Base-by-base conservation (phyloP, 2,888 invertebrate species). In the Arrhopalites spinosus region DNA sequence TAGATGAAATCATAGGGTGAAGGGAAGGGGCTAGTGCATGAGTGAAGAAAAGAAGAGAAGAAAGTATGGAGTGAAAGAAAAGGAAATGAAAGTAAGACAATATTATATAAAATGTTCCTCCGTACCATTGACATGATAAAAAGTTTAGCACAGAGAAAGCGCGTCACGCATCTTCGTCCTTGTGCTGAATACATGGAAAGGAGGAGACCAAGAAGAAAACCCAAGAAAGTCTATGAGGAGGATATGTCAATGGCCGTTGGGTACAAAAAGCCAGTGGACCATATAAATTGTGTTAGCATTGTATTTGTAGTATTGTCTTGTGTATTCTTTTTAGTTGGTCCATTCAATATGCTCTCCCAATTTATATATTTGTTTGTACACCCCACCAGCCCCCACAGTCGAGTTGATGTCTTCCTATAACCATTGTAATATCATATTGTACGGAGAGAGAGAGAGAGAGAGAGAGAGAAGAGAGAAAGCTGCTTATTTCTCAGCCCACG, bases 401-500 rank as follows among this genome's bases (percentile, higher is more conserved):
- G n/a, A n/a, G n/a, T n/a, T n/a, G n/a, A 36, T 36, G 36, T 36
- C 36, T 36, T 36, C 5, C n/a, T n/a, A n/a, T n/a, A n/a, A n/a
- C n/a, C 36, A 36, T 36, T 36, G 36, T 36, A 36, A 36, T 36
- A 36, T 36, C 17, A 53, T 53, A 20, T 53, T 53, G 53, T 25
- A 27, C 13, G 25, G 20, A 5, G 13, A 13, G 59, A 59, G 59
- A 20, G 8, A 66, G 30, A 66, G 17, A 30, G 15, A 66, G n/a
- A 61, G 3, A 63, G 29, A 63, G 7, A 63, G 25, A 27, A 1
- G 30, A 11, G 1, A 43, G 5, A n/a, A 20, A 23, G 45, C 72
- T 72, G 47, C 63, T 72, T 72, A 72, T 72, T 72, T 61, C 61
- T 45, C 72, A 43, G 63, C 79, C 77, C 81, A 81, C 81, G 81